phyloP scores from a whole-genome alignment of 1,140 invertebrate genomes.

The Apis laboriosa region DNA sequence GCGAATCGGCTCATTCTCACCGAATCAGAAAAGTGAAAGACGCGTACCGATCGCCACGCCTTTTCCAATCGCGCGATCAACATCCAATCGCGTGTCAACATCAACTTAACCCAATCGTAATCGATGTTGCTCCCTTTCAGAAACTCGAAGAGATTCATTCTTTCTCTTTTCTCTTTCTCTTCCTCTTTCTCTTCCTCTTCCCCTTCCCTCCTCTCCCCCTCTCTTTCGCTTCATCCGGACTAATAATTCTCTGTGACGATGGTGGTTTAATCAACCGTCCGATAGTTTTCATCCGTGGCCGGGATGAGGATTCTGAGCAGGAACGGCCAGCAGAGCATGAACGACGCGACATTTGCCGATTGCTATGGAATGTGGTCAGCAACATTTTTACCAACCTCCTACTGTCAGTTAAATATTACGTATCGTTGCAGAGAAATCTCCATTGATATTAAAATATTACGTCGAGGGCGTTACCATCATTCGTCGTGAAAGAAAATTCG shows the following conservation, averaged over 20 bases:
- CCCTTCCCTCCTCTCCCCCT: not conserved
- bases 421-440: not conserved
- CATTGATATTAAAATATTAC: too few relatives aligned
- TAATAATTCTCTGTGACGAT: not conserved
- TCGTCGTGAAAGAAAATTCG: too few relatives aligned
- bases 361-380: not conserved
- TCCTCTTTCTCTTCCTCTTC: not conserved
- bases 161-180: too few relatives aligned
- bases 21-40: not conserved
- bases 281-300: not conserved
- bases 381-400: not conserved
- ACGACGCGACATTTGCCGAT: not conserved
- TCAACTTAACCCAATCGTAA: not conserved
- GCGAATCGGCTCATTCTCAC: not conserved
- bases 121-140: not conserved
- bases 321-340: constrained; percentile 2
- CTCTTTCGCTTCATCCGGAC: not conserved
- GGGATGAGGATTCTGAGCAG: not conserved
- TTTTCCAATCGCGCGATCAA: not conserved
- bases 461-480: too few relatives aligned
- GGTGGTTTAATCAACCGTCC: not conserved
- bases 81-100: not conserved
- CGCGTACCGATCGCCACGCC: not conserved
- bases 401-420: not conserved
- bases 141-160: not conserved